Evolutionary conservation across 2,797 vertebrate species (phyloP).

Genomic region (Phrynocephalus guinanensis): DNA sequence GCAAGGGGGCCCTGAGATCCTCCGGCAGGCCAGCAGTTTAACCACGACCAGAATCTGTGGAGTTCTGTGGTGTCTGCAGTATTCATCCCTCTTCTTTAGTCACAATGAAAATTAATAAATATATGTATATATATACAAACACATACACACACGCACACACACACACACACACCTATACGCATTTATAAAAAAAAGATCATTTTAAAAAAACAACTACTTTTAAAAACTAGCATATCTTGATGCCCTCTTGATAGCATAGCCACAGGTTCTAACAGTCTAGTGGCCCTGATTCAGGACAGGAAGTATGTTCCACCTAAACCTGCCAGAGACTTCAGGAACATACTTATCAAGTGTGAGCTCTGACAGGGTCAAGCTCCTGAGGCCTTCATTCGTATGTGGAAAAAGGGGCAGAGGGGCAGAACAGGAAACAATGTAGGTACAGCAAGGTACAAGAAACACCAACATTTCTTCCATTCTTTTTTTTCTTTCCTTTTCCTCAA

Average conservation of each 20-base stretch:
- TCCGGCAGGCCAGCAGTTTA: not conserved
- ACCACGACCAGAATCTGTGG: not conserved
- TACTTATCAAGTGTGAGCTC: not conserved
- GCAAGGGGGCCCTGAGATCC: not conserved
- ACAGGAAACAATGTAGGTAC: not conserved
- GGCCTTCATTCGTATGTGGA: not conserved
- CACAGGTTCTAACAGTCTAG: conserved; percentile 20
- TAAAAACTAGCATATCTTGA: conserved; percentile 48
- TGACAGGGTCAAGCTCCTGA: not conserved
- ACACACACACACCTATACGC: too few relatives aligned
- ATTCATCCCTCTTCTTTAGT: not conserved
- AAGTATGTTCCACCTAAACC: conserved; percentile 25
- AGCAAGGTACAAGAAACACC: not conserved
- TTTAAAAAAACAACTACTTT: conserved; percentile 48
- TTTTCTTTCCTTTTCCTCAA: conserved; percentile 13
- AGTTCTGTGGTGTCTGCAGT: conserved; percentile 16
- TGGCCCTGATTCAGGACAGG: conserved; percentile 57
- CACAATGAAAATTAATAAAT: conserved; percentile 70
- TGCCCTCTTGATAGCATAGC: conserved; percentile 39
- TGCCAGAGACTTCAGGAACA: not conserved
- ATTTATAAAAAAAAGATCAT: conserved; percentile 57
- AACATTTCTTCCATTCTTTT: conserved; percentile 47
- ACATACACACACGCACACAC: too few relatives aligned
- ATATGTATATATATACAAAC: conserved; percentile 1
- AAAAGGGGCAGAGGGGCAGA: not conserved